phyloP scores from a whole-genome alignment of 2,888 invertebrate species.

The Eupithecia tripunctaria region DNA sequence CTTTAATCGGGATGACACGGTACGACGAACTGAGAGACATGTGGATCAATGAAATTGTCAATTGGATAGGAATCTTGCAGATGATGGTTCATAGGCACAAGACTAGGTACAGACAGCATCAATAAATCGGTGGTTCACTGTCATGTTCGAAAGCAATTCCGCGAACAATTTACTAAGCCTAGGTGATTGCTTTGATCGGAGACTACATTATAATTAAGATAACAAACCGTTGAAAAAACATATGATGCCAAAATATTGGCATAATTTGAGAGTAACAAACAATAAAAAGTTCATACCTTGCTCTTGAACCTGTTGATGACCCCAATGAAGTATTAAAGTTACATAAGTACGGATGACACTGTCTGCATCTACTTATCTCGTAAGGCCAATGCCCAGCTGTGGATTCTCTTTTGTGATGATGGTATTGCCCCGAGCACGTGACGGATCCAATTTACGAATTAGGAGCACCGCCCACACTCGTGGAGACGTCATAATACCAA shows the following conservation, averaged over 20 bases:
- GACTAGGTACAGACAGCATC: constrained; percentile 6
- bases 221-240: not conserved
- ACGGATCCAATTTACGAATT: constrained; percentile 31
- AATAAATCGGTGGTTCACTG: not conserved
- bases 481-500: constrained; percentile 11
- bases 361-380: not conserved
- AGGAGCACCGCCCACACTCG: constrained; percentile 33
- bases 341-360: not conserved
- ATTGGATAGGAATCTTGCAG: not conserved
- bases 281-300: not conserved
- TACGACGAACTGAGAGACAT: not conserved
- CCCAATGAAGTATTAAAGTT: not conserved
- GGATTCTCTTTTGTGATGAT: not conserved
- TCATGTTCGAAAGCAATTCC: not conserved
- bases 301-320: not conserved
- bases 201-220: not conserved
- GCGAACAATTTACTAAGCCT: not conserved
- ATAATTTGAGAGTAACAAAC: no score
- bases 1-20: not conserved
- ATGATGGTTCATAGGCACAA: not conserved
- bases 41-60: constrained; percentile 1
- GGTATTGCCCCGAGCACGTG: constrained; percentile 36
- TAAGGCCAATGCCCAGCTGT: not conserved
- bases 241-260: not conserved
- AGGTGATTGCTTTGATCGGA: not conserved